Evolutionary conservation across 2,888 invertebrate genomes (phyloP).

Genomic region (Calameuta idolon): DNA sequence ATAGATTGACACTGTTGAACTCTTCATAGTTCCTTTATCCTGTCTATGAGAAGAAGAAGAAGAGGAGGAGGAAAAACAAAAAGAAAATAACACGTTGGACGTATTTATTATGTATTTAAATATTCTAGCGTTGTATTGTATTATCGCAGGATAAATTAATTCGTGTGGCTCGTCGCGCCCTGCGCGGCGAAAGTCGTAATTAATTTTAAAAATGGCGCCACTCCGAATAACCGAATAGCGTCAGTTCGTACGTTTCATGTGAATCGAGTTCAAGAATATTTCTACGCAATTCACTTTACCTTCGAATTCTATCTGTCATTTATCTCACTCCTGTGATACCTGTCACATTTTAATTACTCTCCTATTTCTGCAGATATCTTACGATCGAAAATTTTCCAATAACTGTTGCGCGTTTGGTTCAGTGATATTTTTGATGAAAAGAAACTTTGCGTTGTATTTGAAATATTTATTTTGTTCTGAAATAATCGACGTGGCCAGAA

Average conservation of each 20-base stretch:
- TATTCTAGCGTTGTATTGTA: constrained; percentile 36
- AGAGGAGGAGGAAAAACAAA: background rate
- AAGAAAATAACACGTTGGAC: constrained; percentile 30
- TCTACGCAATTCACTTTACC: background rate
- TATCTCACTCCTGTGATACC: background rate
- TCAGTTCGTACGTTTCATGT: background rate
- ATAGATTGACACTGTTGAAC: constrained; percentile 41
- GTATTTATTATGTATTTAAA: constrained; percentile 38
- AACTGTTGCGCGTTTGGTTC: background rate
- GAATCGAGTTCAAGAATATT: background rate
- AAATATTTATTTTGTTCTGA: background rate
- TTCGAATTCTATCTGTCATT: background rate
- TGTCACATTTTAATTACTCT: background rate
- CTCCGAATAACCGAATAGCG: background rate
- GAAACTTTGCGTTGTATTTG: background rate
- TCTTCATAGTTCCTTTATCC: constrained; percentile 49
- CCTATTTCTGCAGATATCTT: background rate
- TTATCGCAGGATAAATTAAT: constrained; percentile 33
- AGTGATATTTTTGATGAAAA: background rate
- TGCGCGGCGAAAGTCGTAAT: constrained; percentile 5
- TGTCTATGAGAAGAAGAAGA: constrained; percentile 29
- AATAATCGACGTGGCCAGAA: background rate
- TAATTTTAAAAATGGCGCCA: constrained; percentile 13
- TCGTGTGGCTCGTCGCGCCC: constrained; percentile 23
- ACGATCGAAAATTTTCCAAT: background rate